Percentiles rank a stretch among this genome's conserved stretches.
Conservation (phyloP, 2,113 vertebrate genomes). For the Zootoca vivipara region DNA sequence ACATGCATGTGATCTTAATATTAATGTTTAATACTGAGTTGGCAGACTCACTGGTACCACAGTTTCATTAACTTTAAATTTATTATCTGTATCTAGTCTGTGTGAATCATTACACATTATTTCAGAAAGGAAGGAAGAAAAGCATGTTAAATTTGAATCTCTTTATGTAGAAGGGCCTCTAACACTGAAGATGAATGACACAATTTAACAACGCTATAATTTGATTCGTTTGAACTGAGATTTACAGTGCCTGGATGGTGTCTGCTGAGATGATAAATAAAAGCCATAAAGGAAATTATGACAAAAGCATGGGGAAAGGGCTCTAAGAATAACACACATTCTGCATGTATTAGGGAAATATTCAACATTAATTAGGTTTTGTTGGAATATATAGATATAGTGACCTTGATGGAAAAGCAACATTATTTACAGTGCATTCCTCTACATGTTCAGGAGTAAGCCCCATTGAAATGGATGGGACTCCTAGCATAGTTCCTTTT, state of each 20-base stretch:
- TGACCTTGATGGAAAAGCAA: neutral
- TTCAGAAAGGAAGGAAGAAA: neutral
- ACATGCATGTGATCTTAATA: conserved; percentile 16
- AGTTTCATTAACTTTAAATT: conserved; percentile 34
- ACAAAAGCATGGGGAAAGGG: neutral
- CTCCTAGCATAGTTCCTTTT: neutral
- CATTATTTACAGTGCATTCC: neutral
- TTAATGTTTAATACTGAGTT: conserved; percentile 6
- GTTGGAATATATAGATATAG: neutral
- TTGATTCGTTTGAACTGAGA: conserved; percentile 20
- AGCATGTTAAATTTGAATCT: conserved; percentile 11
- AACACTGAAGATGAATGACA: conserved; percentile 25
- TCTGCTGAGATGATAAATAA: conserved; percentile 25
- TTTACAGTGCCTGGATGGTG: conserved; percentile 3
- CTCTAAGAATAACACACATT: neutral
- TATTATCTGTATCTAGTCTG: neutral
- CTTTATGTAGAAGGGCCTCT: conserved; percentile 11
- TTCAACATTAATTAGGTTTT: neutral
- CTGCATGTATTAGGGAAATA: neutral
- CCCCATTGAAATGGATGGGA: neutral
- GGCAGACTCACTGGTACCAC: conserved; percentile 3
- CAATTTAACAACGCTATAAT: conserved; percentile 19
- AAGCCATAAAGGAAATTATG: conserved; percentile 7
- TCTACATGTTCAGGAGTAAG: neutral
- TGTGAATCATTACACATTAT: neutral